These are phyloP conservation scores for Bombus cullumanus DNA, from an alignment of 1,140 invertebrate species.

Conservation along the genomic window DNA sequence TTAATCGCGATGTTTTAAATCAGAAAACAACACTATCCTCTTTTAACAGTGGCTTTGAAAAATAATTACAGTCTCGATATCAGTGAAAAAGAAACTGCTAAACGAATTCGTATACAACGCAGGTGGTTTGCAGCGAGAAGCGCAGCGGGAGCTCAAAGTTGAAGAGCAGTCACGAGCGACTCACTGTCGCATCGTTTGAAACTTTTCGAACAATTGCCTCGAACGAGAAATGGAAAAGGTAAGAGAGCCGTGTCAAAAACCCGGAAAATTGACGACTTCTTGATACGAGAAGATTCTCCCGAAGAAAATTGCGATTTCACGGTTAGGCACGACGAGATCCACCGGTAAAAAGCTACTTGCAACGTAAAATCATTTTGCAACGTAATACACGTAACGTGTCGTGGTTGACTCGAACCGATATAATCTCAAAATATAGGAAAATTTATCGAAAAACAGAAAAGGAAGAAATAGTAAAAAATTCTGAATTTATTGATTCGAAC, in stretches of 20 bases:
- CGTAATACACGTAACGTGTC: neutral
- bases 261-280: slow-evolving; percentile 42
- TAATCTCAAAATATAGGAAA: too few species aligned
- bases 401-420: neutral
- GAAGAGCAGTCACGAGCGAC: neutral
- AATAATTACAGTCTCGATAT: neutral
- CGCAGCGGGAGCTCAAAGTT: neutral
- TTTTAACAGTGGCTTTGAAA: neutral
- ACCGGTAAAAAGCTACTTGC: slow-evolving; percentile 35
- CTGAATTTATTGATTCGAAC: too few species aligned
- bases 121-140: neutral
- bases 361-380: neutral
- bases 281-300: slow-evolving; percentile 10
- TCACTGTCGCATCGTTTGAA: neutral
- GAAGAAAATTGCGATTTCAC: slow-evolving; percentile 58
- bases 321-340: slow-evolving; percentile 19
- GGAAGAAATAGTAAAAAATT: too few species aligned
- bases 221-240: neutral
- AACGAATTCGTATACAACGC: neutral
- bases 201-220: neutral
- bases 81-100: neutral
- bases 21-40: neutral
- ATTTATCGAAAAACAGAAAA: too few species aligned
- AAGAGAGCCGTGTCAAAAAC: slow-evolving; percentile 17
- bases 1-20: neutral